A percentile compares a stretch with the other conserved stretches of the same genome.
phyloP scores from a whole-genome alignment of 2,888 invertebrate genomes.

The Drosophila parthenogenetica region DNA sequence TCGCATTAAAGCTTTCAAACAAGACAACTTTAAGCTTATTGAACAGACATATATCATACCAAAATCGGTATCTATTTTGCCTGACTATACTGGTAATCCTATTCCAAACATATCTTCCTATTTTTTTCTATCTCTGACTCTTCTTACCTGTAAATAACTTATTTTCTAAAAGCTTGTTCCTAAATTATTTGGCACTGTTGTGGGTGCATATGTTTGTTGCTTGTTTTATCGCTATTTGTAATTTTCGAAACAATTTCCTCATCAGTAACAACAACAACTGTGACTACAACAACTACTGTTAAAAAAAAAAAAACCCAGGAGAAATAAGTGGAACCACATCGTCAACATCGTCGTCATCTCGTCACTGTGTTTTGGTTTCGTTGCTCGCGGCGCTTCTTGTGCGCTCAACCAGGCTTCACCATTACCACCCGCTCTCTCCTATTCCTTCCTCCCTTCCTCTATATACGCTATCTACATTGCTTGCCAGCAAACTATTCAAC shows the following conservation, averaged over 20 bases:
- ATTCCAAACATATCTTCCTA: too few species aligned
- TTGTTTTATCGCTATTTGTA: slow-evolving; percentile 42
- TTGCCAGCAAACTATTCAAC: slow-evolving; percentile 10
- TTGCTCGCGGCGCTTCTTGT: slow-evolving; percentile 66
- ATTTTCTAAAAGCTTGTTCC: too few species aligned
- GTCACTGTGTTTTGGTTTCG: slow-evolving; percentile 64
- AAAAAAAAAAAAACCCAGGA: slow-evolving; percentile 24
- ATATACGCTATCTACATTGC: background rate
- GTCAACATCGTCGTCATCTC: slow-evolving; percentile 62
- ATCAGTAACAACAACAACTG: slow-evolving; percentile 49
- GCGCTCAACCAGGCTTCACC: slow-evolving; percentile 32
- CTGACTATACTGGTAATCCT: too few species aligned
- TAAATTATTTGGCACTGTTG: background rate
- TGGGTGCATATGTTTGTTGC: slow-evolving; percentile 19
- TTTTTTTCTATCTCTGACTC: too few species aligned
- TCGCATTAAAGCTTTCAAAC: too few species aligned
- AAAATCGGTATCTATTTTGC: too few species aligned
- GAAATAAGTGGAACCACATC: slow-evolving; percentile 63
- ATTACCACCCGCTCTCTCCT: background rate
- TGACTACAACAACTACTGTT: slow-evolving; percentile 11
- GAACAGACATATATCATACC: too few species aligned
- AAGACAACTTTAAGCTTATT: too few species aligned
- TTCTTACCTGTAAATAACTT: too few species aligned
- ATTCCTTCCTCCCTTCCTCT: background rate
- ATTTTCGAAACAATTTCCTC: slow-evolving; percentile 78